These are phyloP conservation scores for Trimorus sp. DNA, from an alignment of 2,888 invertebrate species.

Conservation along the genomic window DNA sequence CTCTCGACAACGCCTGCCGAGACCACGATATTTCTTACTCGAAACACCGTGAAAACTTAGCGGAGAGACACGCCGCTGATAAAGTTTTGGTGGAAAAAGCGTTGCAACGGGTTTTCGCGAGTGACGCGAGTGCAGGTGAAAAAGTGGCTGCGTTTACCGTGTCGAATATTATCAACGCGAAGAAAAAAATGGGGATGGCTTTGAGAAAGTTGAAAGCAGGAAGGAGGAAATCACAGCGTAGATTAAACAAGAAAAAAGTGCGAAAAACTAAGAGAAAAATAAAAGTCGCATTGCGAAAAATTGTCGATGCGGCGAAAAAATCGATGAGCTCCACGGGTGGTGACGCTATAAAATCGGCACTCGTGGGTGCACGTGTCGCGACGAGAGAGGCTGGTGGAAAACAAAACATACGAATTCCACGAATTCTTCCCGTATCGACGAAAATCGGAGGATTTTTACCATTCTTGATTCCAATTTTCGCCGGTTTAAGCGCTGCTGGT, in stretches of 20 bases:
- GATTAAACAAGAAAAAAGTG: not conserved
- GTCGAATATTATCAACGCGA: slow-evolving; percentile 36
- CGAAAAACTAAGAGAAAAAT: not conserved
- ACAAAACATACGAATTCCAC: slow-evolving; percentile 19
- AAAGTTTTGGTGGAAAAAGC: slow-evolving; percentile 73
- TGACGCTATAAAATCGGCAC: slow-evolving; percentile 19
- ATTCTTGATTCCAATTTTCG: slow-evolving; percentile 67
- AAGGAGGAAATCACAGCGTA: too few species aligned
- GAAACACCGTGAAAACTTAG: slow-evolving; percentile 45
- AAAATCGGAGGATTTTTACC: slow-evolving; percentile 67
- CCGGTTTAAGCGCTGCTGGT: too few species aligned
- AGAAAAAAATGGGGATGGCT: slow-evolving; percentile 44
- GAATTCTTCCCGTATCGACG: slow-evolving; percentile 14
- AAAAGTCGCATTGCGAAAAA: slow-evolving; percentile 7
- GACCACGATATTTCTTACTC: slow-evolving; percentile 68
- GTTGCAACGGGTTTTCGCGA: slow-evolving; percentile 70
- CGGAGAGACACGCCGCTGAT: too few species aligned
- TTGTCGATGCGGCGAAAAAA: slow-evolving; percentile 32
- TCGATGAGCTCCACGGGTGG: not conserved
- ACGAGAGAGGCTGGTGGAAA: slow-evolving; percentile 20
- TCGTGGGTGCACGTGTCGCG: slow-evolving; percentile 7
- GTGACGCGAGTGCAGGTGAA: slow-evolving; percentile 64
- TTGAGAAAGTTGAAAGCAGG: not conserved
- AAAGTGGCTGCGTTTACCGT: slow-evolving; percentile 35
- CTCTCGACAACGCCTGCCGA: slow-evolving; percentile 69